Base-by-base conservation (phyloP, 2,888 invertebrate species). In the Biston betularia region DNA sequence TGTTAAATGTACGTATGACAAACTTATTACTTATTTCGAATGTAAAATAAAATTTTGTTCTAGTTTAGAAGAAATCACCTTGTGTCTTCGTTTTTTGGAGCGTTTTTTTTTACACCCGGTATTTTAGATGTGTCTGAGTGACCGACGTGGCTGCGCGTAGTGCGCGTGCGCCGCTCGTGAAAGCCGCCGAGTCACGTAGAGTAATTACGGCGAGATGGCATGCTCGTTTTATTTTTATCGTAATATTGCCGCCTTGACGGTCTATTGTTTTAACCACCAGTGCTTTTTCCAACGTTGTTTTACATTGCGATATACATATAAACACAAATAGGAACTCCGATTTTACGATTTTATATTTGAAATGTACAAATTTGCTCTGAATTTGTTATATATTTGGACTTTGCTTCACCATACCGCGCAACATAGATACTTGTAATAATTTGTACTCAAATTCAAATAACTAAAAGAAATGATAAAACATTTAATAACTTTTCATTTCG, bases 121-220 rank as follows among this genome's bases (percentile, higher is more conserved):
- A 46, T 48, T 33, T 48, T n/a, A 11, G 48, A 11, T 4, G 33
- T 46, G 0, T 11, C 33, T 10, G 24, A 15, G 24, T 46, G 35
- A 55, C 3, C 38, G 9, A 6, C 38, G 38, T 8, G 38, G 38
- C 9, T 6, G 6, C 6, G 38, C 7, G 35, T 35, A 35, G 38
- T 33, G 60, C 68, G 75, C 73, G 72, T 73, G 69, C 75, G 74
- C 72, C 68, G 65, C 56, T 65, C 72, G 80, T 72, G 81, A 84
- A 85, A 85, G 80, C 77, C 74, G 83, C 78, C 66, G 66, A 81
- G 83, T 85, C 85, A 86, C 81, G 80, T 79, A 72, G 78, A 82
- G 81, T 79, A 84, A 85, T 86, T 84, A 81, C 70, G 53, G 68
- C 62, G 72, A 64, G 74, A 71, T 64, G 63, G 66, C 67, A 63